Conservation (phyloP, 2,113 vertebrate genomes). For the Cavia porcellus region DNA sequence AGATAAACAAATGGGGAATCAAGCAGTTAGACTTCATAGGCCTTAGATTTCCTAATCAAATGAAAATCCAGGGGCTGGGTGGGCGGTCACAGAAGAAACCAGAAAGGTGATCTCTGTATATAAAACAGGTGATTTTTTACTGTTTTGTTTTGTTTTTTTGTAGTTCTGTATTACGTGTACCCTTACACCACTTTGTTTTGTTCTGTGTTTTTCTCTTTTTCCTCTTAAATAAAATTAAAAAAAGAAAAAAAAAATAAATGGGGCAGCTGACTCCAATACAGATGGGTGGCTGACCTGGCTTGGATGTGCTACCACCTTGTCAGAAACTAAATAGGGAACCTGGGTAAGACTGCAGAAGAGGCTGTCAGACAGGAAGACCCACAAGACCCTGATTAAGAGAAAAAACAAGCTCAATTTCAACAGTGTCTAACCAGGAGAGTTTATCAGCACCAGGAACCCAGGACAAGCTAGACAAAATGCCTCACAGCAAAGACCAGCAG, state of each 20-base stretch:
- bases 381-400: background rate
- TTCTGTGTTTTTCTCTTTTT: too few species aligned
- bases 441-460: background rate
- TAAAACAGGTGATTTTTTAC: too few species aligned
- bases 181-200: too few species aligned
- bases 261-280: background rate
- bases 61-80: rapidly evolving
- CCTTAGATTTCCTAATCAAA: background rate
- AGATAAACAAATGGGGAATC: background rate
- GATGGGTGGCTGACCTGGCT: background rate
- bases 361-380: background rate
- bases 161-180: too few species aligned
- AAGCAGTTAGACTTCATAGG: background rate
- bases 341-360: background rate
- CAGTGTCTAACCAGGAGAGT: background rate
- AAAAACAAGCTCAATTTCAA: background rate
- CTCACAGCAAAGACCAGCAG: background rate
- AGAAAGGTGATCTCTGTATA: background rate
- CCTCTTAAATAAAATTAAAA: too few species aligned
- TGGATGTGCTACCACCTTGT: background rate
- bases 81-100: background rate
- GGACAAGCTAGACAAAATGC: too few species aligned
- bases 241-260: too few species aligned
- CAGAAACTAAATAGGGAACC: background rate
- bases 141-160: too few species aligned